Percentiles rank a stretch among this genome's conserved stretches.
Conservation (phyloP, 2,113 vertebrate genomes). For the Osmerus eperlanus region DNA sequence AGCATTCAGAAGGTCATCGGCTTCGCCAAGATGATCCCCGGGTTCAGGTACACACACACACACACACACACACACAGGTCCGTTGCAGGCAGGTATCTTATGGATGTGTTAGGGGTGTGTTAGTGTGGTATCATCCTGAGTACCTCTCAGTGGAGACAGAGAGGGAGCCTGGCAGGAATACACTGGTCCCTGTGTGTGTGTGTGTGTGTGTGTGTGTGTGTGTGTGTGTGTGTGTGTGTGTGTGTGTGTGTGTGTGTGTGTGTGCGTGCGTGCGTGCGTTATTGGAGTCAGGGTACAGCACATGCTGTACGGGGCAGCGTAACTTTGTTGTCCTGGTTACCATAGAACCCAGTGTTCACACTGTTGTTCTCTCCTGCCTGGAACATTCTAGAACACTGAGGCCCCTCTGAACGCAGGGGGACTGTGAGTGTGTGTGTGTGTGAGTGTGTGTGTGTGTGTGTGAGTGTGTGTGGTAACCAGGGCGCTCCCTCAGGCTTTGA, state of each 20-base stretch:
- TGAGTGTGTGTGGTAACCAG: neutral
- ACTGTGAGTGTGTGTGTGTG: neutral
- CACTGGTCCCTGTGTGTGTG: slow-evolving; percentile 1
- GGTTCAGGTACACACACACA: slow-evolving; percentile 83
- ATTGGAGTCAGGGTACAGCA: neutral
- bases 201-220: slow-evolving; percentile 2
- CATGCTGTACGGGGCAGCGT: neutral
- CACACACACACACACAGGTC: neutral
- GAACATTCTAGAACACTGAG: slow-evolving; percentile 3
- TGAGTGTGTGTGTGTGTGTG: neutral
- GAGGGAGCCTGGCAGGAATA: neutral
- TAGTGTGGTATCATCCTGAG: neutral
- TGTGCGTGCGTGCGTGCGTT: neutral
- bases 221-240: slow-evolving; percentile 14
- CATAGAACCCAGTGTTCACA: slow-evolving; percentile 13
- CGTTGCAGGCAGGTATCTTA: neutral
- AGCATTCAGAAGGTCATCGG: slow-evolving; percentile 98
- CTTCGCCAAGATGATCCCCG: slow-evolving; percentile 98
- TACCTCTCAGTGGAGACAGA: neutral
- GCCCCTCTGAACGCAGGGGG: neutral
- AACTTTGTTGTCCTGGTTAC: slow-evolving; percentile 30
- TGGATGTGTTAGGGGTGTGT: neutral
- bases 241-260: neutral
- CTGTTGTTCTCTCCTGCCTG: slow-evolving; percentile 3
- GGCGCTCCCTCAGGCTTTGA: too few species aligned